A percentile compares a stretch with the other conserved stretches of the same genome.
Evolutionary conservation across 2,113 vertebrate genomes (phyloP).

Genomic region (Colistium nudipinnis): DNA sequence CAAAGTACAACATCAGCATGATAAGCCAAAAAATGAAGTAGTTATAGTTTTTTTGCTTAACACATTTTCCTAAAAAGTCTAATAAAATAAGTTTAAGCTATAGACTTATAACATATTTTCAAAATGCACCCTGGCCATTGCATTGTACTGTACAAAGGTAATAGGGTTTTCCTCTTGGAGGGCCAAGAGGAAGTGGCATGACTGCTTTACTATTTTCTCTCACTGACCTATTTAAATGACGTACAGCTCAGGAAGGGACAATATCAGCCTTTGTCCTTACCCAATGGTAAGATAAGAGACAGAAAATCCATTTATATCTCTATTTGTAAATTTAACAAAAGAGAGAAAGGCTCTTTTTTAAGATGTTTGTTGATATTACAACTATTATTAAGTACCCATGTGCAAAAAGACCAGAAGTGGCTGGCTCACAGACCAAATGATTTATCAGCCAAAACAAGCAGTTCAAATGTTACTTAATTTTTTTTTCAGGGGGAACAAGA

Average conservation of each 20-base stretch:
- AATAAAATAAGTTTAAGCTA: neutral
- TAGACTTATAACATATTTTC: neutral
- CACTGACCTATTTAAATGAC: slow-evolving; percentile 13
- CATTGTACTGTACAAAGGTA: neutral
- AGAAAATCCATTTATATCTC: too few species aligned
- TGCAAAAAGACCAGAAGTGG: neutral
- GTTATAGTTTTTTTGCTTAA: too few species aligned
- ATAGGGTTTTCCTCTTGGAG: slow-evolving; percentile 21
- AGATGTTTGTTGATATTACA: too few species aligned
- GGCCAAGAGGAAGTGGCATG: slow-evolving; percentile 6
- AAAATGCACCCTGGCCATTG: neutral
- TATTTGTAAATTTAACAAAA: neutral
- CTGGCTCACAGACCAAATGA: neutral
- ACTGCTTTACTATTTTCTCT: slow-evolving; percentile 1
- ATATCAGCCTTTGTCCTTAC: neutral
- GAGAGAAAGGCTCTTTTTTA: neutral
- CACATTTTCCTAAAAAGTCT: neutral
- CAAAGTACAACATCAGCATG: too few species aligned
- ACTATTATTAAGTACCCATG: neutral
- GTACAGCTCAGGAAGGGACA: neutral
- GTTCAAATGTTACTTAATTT: neutral
- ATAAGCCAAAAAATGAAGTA: too few species aligned
- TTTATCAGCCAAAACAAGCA: neutral
- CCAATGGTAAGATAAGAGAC: neutral
- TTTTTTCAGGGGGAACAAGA: neutral